Conservation (phyloP, 1,140 invertebrate species). For the Belonocnema kinseyi region DNA sequence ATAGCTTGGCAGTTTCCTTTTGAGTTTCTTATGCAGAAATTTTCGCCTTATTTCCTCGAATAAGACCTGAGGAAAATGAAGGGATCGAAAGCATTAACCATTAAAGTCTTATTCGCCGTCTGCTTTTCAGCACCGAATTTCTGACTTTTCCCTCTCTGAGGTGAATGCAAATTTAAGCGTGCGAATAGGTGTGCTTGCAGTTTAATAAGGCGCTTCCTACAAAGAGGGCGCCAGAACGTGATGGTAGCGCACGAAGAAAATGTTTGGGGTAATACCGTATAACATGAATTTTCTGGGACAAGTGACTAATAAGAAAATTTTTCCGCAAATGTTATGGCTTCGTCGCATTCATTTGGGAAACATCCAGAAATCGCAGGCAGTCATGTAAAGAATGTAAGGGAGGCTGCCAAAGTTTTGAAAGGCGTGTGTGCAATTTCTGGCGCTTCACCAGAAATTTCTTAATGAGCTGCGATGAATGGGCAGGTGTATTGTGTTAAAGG, state of each 20-base stretch:
- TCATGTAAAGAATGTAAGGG: too few species aligned
- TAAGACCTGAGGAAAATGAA: slow-evolving; percentile 12
- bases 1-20: not conserved
- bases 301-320: too few species aligned
- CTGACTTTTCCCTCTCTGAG: not conserved
- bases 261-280: too few species aligned
- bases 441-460: too few species aligned
- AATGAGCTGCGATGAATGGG: too few species aligned
- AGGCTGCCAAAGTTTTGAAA: too few species aligned
- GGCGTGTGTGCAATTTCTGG: too few species aligned
- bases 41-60: not conserved
- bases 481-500: too few species aligned
- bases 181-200: slow-evolving; percentile 53
- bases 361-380: too few species aligned
- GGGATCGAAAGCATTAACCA: not conserved
- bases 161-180: slow-evolving; percentile 58
- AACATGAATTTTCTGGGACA: too few species aligned
- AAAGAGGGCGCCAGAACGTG: not conserved
- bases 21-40: not conserved
- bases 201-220: slow-evolving; percentile 57
- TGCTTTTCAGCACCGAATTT: slow-evolving; percentile 10
- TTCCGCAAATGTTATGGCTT: too few species aligned
- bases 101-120: slow-evolving; percentile 5
- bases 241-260: not conserved
- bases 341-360: too few species aligned